A percentile compares a stretch with the other conserved stretches of the same genome.
These are phyloP conservation scores for Ophioderma brevispina DNA, from an alignment of 35 echinoderm and acorn worm species.

Conservation along the genomic window DNA sequence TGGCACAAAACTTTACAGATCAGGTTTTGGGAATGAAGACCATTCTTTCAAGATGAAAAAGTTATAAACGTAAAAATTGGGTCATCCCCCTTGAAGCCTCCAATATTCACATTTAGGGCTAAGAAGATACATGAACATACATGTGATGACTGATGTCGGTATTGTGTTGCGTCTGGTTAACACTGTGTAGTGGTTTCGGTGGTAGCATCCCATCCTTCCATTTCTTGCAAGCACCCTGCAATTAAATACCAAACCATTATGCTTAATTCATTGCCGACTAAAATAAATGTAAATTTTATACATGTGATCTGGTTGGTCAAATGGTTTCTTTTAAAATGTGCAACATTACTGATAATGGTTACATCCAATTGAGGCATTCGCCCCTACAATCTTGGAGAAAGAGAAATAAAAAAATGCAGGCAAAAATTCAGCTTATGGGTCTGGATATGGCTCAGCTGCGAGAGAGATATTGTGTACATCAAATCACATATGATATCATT, in stretches of 20 bases:
- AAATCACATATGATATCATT: too few species aligned
- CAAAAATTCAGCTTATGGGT: too few species aligned
- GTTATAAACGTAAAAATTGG: not conserved
- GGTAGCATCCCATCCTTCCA: not conserved
- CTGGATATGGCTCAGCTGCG: too few species aligned
- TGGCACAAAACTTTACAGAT: too few species aligned
- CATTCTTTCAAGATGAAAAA: not conserved
- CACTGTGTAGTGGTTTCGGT: not conserved
- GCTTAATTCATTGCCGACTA: not conserved
- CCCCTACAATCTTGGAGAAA: too few species aligned
- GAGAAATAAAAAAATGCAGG: not conserved
- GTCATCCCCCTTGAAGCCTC: not conserved
- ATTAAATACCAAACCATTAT: not conserved
- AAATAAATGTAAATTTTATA: not conserved
- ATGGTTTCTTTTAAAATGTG: not conserved
- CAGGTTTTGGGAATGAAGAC: too few species aligned
- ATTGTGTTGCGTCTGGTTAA: not conserved
- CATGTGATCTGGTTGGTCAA: not conserved
- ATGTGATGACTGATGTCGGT: not conserved
- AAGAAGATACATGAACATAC: not conserved
- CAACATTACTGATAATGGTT: not conserved
- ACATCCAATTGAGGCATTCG: not conserved
- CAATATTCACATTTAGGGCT: not conserved
- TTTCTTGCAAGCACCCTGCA: constrained; percentile 16
- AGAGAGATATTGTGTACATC: too few species aligned